phyloP scores from a whole-genome alignment of 2,113 vertebrate species.

The Myanophis thanlyinensis region DNA sequence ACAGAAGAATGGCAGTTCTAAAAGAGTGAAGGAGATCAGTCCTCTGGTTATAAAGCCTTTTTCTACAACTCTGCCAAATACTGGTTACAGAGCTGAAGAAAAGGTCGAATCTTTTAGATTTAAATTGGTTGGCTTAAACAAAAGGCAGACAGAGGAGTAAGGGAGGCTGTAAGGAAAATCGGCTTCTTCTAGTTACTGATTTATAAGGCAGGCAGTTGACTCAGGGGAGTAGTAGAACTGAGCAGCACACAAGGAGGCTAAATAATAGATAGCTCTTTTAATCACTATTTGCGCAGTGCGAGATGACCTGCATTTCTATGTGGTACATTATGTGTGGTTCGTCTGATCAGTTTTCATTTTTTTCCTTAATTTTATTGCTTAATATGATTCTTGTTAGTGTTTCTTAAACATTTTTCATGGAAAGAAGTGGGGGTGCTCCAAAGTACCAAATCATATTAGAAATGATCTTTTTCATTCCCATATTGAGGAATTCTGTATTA shows the following conservation, averaged over 20 bases:
- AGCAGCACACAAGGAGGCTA: not conserved
- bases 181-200: conserved; percentile 12
- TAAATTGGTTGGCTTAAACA: conserved; percentile 8
- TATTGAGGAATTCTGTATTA: not conserved
- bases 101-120: not conserved
- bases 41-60: conserved; percentile 3
- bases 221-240: not conserved
- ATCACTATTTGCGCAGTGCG: not conserved
- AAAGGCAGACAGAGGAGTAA: not conserved
- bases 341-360: not conserved
- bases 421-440: not conserved
- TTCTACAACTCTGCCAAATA: not conserved
- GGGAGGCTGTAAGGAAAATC: not conserved
- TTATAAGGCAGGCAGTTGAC: conserved; percentile 15
- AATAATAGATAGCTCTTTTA: conserved; percentile 27
- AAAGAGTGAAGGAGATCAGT: not conserved
- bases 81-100: conserved; percentile 19
- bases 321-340: not conserved
- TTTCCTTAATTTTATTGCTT: not conserved
- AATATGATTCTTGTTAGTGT: not conserved
- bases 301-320: not conserved
- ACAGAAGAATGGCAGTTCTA: not conserved
- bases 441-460: not conserved
- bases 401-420: not conserved
- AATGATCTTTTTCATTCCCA: not conserved